Conservation (phyloP, 2,113 vertebrate genomes). For the Prietella phreatophila region DNA sequence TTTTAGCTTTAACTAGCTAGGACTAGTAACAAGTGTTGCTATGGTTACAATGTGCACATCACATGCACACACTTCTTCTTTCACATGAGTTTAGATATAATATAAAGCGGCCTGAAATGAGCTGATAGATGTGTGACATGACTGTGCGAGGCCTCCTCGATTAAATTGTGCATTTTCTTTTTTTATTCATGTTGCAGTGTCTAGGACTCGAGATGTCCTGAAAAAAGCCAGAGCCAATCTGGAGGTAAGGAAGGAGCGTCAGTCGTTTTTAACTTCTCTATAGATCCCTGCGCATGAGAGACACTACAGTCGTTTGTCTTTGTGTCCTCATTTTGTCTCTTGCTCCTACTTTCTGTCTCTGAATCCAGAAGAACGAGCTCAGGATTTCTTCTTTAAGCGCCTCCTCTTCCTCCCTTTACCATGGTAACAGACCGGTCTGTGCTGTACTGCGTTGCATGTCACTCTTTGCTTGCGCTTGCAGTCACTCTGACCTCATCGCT, state of each 20-base stretch:
- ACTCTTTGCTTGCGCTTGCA: conserved; percentile 10
- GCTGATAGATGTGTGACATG: neutral
- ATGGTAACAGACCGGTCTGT: conserved; percentile 70
- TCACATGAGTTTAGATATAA: no score
- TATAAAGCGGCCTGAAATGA: neutral
- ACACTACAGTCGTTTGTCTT: conserved; percentile 21
- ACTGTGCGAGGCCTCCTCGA: neutral
- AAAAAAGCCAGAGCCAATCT: conserved; percentile 90
- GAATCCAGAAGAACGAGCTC: conserved; percentile 78
- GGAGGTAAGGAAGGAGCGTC: conserved; percentile 73
- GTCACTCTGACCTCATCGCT: conserved; percentile 23
- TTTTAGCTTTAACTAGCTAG: neutral
- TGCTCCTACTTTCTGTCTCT: conserved; percentile 51
- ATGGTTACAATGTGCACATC: neutral
- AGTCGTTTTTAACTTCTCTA: neutral
- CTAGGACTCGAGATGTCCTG: conserved; percentile 86
- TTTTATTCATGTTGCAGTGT: conserved; percentile 71
- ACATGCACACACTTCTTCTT: no score
- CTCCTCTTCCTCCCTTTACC: conserved; percentile 73
- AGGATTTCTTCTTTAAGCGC: conserved; percentile 80
- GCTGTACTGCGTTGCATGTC: neutral
- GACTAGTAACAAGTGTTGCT: neutral
- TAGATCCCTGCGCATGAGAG: conserved; percentile 31
- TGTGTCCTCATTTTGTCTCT: conserved; percentile 52
- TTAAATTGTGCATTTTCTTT: neutral